Evolutionary conservation across 2,888 invertebrate genomes (phyloP), one percentile per base, ranked within the genome.

Genomic region (Pachymerium ferrugineum): DNA sequence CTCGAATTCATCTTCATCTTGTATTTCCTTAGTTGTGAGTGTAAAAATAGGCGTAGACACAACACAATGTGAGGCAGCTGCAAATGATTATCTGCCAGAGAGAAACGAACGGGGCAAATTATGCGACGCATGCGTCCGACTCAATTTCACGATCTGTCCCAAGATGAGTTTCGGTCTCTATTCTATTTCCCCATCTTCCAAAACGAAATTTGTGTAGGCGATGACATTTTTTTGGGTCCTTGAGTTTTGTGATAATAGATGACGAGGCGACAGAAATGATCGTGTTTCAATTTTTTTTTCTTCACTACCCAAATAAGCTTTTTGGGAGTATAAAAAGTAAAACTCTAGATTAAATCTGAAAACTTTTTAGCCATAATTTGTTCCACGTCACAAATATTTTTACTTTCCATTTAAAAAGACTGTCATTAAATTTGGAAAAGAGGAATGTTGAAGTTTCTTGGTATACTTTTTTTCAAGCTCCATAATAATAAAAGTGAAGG

Each of bases 71-170:
- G 47, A 54, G 47, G 47, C 47, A 54, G 47, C 47, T 54, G 47
- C 47, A 54, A 19, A 54, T 54, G 47, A 54, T 54, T 54, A 54
- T 54, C 22, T 54, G 47, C 47, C 47, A 54, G 22, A 54, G 47
- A 54, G 47, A 54, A 54, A 54, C 47, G 47, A 54, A 54, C 47
- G 47, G 47, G 47, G 47, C 47, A 54, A 54, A 54, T 54, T 54
- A 54, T 54, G 47, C 47, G 47, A 54, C 47, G 47, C 47, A 10
- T 54, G 47, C 47, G 47, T 54, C 47, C 47, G 47, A 54, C 16
- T 54, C 16, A 54, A 54, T 54, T 54, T 54, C 47, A 54, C 47
- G 16, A 54, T 54, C 47, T 22, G 47, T 54, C 47, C 47, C 47
- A 54, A 0, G 19, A 19, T 16, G 19, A 54, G 16, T 8, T 54